Evolutionary conservation across 2,888 invertebrate species (phyloP).

Genomic region (Strigamia crassipes): DNA sequence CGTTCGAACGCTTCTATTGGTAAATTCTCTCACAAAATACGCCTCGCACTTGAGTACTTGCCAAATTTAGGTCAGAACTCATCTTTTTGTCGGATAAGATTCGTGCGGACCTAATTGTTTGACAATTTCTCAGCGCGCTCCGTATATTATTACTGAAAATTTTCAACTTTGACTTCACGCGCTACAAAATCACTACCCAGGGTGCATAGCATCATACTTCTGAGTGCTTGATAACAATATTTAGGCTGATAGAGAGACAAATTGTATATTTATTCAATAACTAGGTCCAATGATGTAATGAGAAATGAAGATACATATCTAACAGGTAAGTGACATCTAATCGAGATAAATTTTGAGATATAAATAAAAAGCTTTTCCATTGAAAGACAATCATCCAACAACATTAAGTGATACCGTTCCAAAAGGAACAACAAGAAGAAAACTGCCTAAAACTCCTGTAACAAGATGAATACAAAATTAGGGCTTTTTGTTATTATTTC

Average conservation of each 20-base stretch:
- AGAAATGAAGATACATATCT: background rate
- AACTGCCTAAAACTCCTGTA: conserved; percentile 97
- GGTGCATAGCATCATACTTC: no score
- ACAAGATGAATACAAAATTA: conserved; percentile 55
- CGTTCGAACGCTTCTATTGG: no score
- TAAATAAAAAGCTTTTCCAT: background rate
- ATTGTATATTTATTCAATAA: background rate
- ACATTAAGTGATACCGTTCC: conserved; percentile 64
- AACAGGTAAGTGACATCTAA: background rate
- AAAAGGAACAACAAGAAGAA: conserved; percentile 68
- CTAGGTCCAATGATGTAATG: background rate
- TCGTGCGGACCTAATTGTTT: no score
- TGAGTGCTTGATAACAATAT: background rate
- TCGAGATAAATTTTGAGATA: background rate
- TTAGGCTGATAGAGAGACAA: background rate
- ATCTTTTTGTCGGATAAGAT: no score
- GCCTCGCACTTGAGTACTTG: no score
- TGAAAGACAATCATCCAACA: conserved; percentile 10
- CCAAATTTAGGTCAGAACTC: no score
- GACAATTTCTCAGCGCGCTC: no score
- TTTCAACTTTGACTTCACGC: no score
- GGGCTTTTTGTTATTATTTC: background rate
- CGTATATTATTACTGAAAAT: no score
- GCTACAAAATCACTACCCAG: no score
- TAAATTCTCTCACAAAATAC: no score